Evolutionary conservation across 2,888 invertebrate species (phyloP).

Genomic region (Mesodorylaimus sp.): DNA sequence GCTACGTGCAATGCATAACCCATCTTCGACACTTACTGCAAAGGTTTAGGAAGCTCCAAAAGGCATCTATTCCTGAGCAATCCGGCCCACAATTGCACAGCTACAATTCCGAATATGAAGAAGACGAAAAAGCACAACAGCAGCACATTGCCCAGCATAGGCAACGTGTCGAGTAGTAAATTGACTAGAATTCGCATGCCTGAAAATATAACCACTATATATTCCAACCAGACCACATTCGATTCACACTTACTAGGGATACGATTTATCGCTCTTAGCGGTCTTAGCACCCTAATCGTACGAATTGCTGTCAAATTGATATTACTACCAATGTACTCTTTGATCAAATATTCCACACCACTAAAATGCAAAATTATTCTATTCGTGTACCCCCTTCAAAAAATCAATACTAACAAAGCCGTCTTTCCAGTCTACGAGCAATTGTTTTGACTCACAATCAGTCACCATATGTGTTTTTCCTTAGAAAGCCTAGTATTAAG

Average conservation of each 20-base stretch:
- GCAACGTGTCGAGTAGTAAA: constrained; percentile 88
- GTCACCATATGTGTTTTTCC: too few relatives aligned
- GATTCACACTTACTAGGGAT: constrained; percentile 50
- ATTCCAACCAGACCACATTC: too few relatives aligned
- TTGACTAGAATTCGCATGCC: constrained; percentile 97
- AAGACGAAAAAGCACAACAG: constrained; percentile 98
- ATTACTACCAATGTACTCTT: constrained; percentile 57
- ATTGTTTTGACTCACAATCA: too few relatives aligned
- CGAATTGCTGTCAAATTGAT: constrained; percentile 94
- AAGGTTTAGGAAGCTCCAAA: constrained; percentile 46
- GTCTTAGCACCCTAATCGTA: constrained; percentile 87
- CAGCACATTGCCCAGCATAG: constrained; percentile 92
- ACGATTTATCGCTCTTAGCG: constrained; percentile 91
- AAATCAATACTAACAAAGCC: not conserved
- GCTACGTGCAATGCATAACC: too few relatives aligned
- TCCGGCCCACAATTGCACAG: constrained; percentile 97
- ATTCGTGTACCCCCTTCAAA: too few relatives aligned
- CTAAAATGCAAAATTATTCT: constrained; percentile 28
- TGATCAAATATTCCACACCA: constrained; percentile 46
- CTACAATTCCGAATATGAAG: constrained; percentile 99
- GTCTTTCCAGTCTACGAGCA: not conserved
- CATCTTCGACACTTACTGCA: too few relatives aligned
- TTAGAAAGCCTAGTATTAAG: too few relatives aligned
- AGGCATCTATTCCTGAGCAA: constrained; percentile 82
- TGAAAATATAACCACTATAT: too few relatives aligned